Conservation (phyloP, 2,797 vertebrate genomes). For the Bradypodion ventrale region DNA sequence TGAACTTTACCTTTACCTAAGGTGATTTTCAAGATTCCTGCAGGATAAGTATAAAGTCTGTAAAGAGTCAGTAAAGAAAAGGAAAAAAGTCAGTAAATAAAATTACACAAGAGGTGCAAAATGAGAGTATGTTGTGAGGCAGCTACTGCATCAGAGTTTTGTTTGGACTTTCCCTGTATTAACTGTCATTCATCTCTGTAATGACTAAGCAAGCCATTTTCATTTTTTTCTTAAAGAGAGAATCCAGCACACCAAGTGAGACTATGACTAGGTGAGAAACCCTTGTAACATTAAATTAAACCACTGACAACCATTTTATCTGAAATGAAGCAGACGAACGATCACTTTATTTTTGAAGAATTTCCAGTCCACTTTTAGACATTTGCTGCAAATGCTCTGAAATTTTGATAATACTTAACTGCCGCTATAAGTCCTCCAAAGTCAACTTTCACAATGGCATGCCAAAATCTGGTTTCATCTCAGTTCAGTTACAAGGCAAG, state of each 20-base stretch:
- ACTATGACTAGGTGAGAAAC: constrained; percentile 62
- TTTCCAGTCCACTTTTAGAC: constrained; percentile 49
- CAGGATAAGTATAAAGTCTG: neutral
- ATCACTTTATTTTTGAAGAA: constrained; percentile 24
- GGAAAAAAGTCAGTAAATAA: neutral
- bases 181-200: constrained; percentile 34
- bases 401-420: constrained; percentile 25
- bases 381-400: constrained; percentile 39
- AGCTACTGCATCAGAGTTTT: neutral
- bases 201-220: constrained; percentile 59
- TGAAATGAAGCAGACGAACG: constrained; percentile 46
- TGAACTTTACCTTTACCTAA: too few relatives aligned
- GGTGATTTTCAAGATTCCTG: neutral
- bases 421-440: neutral
- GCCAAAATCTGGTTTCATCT: neutral
- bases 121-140: neutral
- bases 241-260: constrained; percentile 53
- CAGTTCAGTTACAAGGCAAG: neutral
- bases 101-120: neutral
- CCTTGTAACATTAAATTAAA: neutral
- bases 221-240: constrained; percentile 63
- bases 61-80: neutral
- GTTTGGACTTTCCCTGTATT: constrained; percentile 4
- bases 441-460: neutral
- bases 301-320: constrained; percentile 52